phyloP scores from a whole-genome alignment of 1,140 invertebrate genomes.

The Rhyzopertha dominica region DNA sequence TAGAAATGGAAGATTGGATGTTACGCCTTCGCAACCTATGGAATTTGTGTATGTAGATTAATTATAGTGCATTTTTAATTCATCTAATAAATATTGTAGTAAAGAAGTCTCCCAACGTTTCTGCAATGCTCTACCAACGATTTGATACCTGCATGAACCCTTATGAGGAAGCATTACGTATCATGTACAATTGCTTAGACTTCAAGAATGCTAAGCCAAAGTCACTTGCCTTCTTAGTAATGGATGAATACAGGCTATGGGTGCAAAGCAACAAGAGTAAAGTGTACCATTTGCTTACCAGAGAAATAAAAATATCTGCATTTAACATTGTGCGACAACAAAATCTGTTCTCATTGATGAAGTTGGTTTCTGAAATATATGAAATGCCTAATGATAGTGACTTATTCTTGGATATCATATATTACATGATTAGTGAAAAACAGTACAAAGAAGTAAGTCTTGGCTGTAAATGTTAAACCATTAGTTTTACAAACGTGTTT shows the following conservation, averaged over 20 bases:
- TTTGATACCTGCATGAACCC: constrained; percentile 51
- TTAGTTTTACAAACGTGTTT: neutral
- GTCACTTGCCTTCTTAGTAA: constrained; percentile 52
- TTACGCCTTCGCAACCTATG: constrained; percentile 34
- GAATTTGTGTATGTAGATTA: constrained; percentile 28
- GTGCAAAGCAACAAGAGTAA: constrained; percentile 34
- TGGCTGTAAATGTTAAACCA: constrained; percentile 15
- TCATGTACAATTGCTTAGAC: constrained; percentile 55
- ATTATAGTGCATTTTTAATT: constrained; percentile 1
- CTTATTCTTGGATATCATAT: constrained; percentile 51
- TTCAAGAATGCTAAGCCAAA: constrained; percentile 53
- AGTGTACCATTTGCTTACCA: constrained; percentile 45
- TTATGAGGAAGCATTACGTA: constrained; percentile 49
- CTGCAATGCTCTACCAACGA: constrained; percentile 49
- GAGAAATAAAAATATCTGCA: constrained; percentile 54
- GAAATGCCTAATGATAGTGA: constrained; percentile 50
- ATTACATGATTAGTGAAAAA: constrained; percentile 50
- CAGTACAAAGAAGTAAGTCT: constrained; percentile 55
- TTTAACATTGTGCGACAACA: constrained; percentile 56
- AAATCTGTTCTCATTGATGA: constrained; percentile 50
- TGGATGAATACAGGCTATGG: constrained; percentile 56
- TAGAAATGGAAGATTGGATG: constrained; percentile 35
- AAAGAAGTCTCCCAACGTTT: constrained; percentile 52
- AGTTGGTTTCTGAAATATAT: constrained; percentile 51
- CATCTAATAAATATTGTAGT: constrained; percentile 49